A percentile compares a stretch with the other conserved stretches of the same genome.
Conservation (phyloP, 2,797 vertebrate species). For the Euthynnus affinis region DNA sequence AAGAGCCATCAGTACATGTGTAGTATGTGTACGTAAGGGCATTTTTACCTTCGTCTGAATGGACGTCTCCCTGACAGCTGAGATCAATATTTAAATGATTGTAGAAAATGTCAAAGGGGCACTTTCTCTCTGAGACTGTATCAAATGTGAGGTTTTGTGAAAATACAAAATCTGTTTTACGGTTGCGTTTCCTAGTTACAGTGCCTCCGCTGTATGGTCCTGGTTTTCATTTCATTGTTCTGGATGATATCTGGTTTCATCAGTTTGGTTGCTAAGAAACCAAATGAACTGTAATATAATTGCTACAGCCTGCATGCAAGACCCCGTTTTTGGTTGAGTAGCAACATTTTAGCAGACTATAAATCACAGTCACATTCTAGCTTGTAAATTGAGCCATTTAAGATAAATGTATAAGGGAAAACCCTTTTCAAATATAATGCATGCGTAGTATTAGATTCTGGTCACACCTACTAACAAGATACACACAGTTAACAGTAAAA, state of each 20-base stretch:
- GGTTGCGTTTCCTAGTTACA: constrained; percentile 71
- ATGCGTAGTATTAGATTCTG: constrained; percentile 79
- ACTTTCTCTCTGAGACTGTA: constrained; percentile 44
- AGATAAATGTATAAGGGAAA: constrained; percentile 54
- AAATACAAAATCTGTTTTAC: constrained; percentile 62
- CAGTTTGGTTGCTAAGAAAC: constrained; percentile 83
- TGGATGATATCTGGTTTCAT: constrained; percentile 79
- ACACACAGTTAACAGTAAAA: constrained; percentile 47
- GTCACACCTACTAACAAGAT: constrained; percentile 59
- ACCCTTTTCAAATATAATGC: constrained; percentile 76
- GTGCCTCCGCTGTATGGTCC: constrained; percentile 79
- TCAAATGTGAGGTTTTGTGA: constrained; percentile 55
- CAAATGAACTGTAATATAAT: constrained; percentile 80
- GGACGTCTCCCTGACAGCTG: constrained; percentile 32
- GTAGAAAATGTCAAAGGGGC: constrained; percentile 52
- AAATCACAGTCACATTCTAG: constrained; percentile 64
- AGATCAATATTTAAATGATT: constrained; percentile 63
- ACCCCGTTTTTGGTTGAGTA: constrained; percentile 71
- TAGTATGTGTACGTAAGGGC: constrained; percentile 59
- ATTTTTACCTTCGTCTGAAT: constrained; percentile 66
- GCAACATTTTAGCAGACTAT: constrained; percentile 67
- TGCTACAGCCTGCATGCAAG: constrained; percentile 80
- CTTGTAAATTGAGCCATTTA: constrained; percentile 76
- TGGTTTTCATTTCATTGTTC: constrained; percentile 80
- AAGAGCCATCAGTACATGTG: constrained; percentile 69